Base-by-base conservation (phyloP, 2,797 vertebrate genomes). In the Jordanella pulchra region DNA sequence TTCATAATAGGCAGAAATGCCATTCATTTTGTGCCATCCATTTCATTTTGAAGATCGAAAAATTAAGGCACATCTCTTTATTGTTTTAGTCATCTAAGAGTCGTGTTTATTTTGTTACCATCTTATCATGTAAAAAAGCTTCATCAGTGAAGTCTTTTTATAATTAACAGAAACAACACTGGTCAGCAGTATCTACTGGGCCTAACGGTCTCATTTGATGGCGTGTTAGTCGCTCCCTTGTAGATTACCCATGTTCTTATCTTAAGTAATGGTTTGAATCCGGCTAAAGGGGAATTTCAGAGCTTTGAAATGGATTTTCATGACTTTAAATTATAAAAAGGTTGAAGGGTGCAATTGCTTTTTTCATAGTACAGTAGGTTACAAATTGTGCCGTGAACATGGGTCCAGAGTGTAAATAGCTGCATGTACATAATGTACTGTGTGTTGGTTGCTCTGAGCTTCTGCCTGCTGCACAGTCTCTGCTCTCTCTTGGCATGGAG, bases 391-490 rank as follows among this genome's bases (percentile, higher is more conserved):
- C 23, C 54, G 45, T 39, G n/a, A 61, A 1, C 10, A 65, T 28
- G 42, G 35, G 60, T 47, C 50, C 15, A 27, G 55, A 76, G 47
- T 69, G 61, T 58, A 67, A 53, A 7, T 1, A 54, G 30, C 67
- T 71, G 51, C 73, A 63, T 69, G 71, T 69, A 70, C 73, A 68
- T 64, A 60, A 56, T 73, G 78, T 61, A 60, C 72, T 73, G 48
- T 74, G 69, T 39, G 67, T 64, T 77, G 0, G 44, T 66, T 67
- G 71, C 75, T 67, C 60, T 21, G 67, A 77, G 82, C 64, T 73
- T 68, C 85, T 73, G 75, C 70, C 69, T 85, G 81, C 89, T 86
- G 69, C 81, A 65, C 55, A 78, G 67, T 78, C 79, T 75, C 81
- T 28, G 65, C 39, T 28, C 84, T 82, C 84, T 86, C 79, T 76